These are phyloP conservation scores for Chelonus formosanus DNA, from an alignment of 2,888 invertebrate species.

Conservation along the genomic window DNA sequence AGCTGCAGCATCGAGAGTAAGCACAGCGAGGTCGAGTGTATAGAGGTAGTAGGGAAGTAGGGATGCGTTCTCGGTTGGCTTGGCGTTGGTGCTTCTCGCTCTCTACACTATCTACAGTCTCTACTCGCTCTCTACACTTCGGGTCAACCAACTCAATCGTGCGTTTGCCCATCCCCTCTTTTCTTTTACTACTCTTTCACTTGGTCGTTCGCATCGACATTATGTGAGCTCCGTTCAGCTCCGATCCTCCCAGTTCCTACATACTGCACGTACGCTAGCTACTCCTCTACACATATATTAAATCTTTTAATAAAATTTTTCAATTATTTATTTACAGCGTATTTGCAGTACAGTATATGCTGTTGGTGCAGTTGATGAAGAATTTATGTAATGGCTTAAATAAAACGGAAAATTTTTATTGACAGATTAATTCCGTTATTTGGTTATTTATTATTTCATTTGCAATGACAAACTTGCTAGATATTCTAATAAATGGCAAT, in stretches of 20 bases:
- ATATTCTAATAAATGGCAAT: background rate
- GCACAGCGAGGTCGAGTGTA: too few relatives aligned
- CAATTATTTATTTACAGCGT: too few relatives aligned
- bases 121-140: conserved; percentile 50
- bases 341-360: too few relatives aligned
- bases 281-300: conserved; percentile 30
- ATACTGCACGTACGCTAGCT: conserved; percentile 25
- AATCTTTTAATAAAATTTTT: too few relatives aligned
- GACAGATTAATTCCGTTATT: too few relatives aligned
- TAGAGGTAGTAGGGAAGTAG: background rate
- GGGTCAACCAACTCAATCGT: conserved; percentile 64
- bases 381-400: too few relatives aligned
- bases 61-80: conserved; percentile 26
- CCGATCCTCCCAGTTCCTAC: background rate
- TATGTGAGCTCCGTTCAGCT: conserved; percentile 24
- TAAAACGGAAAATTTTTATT: too few relatives aligned
- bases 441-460: too few relatives aligned
- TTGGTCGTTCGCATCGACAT: conserved; percentile 14
- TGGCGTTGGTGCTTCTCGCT: conserved; percentile 25
- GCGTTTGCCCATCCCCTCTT: conserved; percentile 50
- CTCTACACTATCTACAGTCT: conserved; percentile 38
- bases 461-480: too few relatives aligned
- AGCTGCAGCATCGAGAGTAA: too few relatives aligned
- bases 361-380: too few relatives aligned
- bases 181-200: conserved; percentile 19